These are phyloP conservation scores for Rousettus madagascariensis DNA, from an alignment of 2,797 vertebrate genomes.

Conservation along the genomic window DNA sequence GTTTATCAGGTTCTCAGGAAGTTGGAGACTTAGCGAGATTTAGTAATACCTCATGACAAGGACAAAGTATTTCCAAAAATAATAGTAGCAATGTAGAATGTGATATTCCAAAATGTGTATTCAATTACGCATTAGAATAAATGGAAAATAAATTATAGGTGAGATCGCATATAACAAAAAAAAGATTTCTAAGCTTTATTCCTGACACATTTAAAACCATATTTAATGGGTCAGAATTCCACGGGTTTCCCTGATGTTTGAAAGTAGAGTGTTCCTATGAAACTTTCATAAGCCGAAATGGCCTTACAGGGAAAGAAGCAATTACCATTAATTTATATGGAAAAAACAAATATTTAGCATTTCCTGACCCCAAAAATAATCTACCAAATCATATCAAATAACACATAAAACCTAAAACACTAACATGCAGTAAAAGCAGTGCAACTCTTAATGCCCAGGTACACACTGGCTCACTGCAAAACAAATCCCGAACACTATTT, in stretches of 20 bases:
- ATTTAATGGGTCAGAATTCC: conserved; percentile 1
- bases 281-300: background rate
- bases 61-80: conserved; percentile 38
- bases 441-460: background rate
- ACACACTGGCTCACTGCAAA: background rate
- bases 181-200: background rate
- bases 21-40: conserved; percentile 51
- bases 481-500: background rate
- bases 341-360: background rate
- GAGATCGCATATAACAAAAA: conserved; percentile 15
- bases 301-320: background rate
- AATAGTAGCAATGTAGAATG: conserved; percentile 14
- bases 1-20: conserved; percentile 47
- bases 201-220: background rate
- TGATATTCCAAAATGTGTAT: background rate
- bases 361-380: background rate
- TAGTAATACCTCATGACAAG: conserved; percentile 37
- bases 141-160: conserved; percentile 52
- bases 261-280: background rate
- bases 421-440: background rate
- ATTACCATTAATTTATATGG: background rate
- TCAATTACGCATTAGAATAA: conserved; percentile 51
- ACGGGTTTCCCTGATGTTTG: background rate
- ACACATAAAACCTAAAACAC: background rate
- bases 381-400: background rate